Evolutionary conservation across 2,888 invertebrate genomes (phyloP), one percentile per base, ranked within the genome.

Genomic region (Drosophila engyochracea): DNA sequence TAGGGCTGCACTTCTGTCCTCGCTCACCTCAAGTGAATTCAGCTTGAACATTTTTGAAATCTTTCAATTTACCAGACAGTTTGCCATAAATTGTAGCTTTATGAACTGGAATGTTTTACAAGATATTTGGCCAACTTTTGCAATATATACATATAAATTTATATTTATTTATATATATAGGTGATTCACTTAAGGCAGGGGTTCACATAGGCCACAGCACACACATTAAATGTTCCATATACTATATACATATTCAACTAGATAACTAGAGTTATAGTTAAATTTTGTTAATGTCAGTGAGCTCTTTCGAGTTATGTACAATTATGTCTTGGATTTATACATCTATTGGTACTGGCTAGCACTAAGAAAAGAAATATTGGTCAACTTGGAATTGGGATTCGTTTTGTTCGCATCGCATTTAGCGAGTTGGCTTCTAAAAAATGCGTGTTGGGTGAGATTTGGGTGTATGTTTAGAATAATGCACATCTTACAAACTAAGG

Each of bases 291-390:
- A 77, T 76, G 81, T 82, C 79, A 73, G 76, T 85, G 79, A 71
- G 81, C 84, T 86, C 63, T 72, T 79, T 81, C 73, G 82, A 74
- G 74, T 87, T 89, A 85, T 81, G 37, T 90, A 85, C 74, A 82
- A 52, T 75, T 54, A 75, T 81, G 65, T 81, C 39, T 63, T 47
- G 72, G 65, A 68, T 85, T 88, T 88, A 85, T 70, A 85, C 69
- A 78, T 78, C 81, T 90, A 85, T 85, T 90, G 90, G 89, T 88
- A 74, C 77, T 72, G 57, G 67, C 77, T 89, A 89, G 88, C 79
- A 76, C 80, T 87, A 83, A 33, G 31, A 72, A 65, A 72, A 64
- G 49, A 61, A 64, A 64, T 25, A 66, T 81, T 80, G 64, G 41
- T 68, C 59, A 76, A 76, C 57, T 72, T 72, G 49, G 52, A 76